Base-by-base conservation (phyloP, 92 coral and sea anemone species). In the Parazoanthus atlanticus region DNA sequence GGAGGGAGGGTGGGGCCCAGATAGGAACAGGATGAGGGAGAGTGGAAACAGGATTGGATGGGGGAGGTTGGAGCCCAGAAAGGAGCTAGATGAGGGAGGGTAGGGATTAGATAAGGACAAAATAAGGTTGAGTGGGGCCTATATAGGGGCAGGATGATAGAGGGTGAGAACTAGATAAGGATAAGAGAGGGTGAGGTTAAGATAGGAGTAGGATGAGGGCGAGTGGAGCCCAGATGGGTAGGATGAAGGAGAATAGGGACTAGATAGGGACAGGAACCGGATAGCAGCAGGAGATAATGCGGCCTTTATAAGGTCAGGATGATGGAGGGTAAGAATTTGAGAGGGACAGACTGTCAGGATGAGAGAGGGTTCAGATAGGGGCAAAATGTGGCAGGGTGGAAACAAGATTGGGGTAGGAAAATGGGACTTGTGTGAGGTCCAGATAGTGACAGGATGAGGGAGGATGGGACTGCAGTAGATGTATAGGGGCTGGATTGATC, bases 1-100 rank as follows among this genome's bases (percentile, higher is more conserved):
- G 28, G 40, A 13, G 83, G 19, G 83, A 79, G 83, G 31, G 54
- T 41, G 83, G 64, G 38, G 38, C 3, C 38, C 61, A 33, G 83
- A 79, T 47, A 41, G 54, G 30, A 17, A 6, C 61, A 32, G 64
- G 31, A n/a, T 8, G 64, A 38, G 54, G 61, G n/a, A 9, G 54
- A 2, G 64, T 41, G n/a, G 31, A 1, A 5, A 31, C 71, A 65
- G 38, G 56, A 49, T 49, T 1, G 16, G 56, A 15, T 49, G 16
- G 56, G 64, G 64, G 64, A 56, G 23, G 64, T 6, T 56, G 64
- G 23, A 4, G 64, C 17, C 64, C 64, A 12, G 64, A 56, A 4
- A 56, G 64, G 23, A 7, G 64, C 6, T 8, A 8, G 16, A 49
- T 49, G 13, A 13, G 5, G 58, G 13, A 8, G 16, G 58, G 58